Percentiles rank a stretch among this genome's conserved stretches.
Evolutionary conservation across 2,797 vertebrate genomes (phyloP).

Genomic region (Lepus townsendii): DNA sequence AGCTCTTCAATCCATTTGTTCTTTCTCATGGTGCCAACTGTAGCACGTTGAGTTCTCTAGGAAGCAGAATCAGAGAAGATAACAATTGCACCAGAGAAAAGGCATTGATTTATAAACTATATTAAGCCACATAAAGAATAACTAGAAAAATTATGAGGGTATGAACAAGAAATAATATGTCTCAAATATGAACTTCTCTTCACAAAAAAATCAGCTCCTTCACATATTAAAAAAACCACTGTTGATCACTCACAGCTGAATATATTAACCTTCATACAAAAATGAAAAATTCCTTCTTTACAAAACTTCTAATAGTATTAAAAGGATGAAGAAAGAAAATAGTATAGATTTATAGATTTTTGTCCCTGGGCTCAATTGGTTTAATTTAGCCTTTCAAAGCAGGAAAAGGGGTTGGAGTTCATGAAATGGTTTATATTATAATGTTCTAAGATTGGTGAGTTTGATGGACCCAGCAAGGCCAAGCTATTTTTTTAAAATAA

Average conservation of each 20-base stretch:
- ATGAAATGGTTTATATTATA: neutral
- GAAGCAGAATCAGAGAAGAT: neutral
- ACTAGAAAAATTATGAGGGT: neutral
- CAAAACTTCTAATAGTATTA: neutral
- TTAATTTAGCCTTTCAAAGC: neutral
- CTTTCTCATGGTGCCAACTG: neutral
- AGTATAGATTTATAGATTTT: neutral
- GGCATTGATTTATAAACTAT: neutral
- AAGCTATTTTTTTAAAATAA: too few relatives aligned
- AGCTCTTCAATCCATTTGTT: neutral
- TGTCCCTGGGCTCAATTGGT: neutral
- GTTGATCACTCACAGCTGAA: neutral
- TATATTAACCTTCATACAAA: neutral
- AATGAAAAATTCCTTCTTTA: neutral
- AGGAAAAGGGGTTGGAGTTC: neutral
- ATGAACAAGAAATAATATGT: neutral
- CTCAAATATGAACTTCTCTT: neutral
- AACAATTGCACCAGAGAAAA: neutral
- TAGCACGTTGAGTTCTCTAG: accelerated
- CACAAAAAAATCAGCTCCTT: neutral
- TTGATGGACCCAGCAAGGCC: neutral
- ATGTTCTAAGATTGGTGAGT: neutral
- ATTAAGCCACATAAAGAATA: neutral
- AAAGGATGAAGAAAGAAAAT: neutral
- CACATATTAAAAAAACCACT: neutral